These are phyloP conservation scores for Tortricodes alternella DNA, from an alignment of 2,888 invertebrate species.

Conservation along the genomic window DNA sequence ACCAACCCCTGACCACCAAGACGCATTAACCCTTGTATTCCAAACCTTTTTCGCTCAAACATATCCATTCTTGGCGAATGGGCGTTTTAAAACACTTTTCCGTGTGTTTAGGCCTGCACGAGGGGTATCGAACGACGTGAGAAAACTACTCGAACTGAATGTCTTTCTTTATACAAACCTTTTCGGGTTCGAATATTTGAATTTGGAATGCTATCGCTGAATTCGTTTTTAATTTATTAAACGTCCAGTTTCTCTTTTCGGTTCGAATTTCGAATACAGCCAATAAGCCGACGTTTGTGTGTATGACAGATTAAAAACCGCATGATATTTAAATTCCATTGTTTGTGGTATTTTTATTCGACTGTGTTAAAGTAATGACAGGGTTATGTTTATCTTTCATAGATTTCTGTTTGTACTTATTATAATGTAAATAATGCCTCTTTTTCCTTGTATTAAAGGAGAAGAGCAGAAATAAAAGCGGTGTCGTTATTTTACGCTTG, in stretches of 20 bases:
- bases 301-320: background rate
- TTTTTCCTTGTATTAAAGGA: too few relatives aligned
- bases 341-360: background rate
- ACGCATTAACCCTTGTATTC: slow-evolving; percentile 43
- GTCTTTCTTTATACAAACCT: slow-evolving; percentile 31
- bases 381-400: too few relatives aligned
- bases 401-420: too few relatives aligned
- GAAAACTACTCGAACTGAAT: slow-evolving; percentile 34
- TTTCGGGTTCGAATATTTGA: slow-evolving; percentile 19
- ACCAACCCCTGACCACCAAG: slow-evolving; percentile 32
- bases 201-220: slow-evolving; percentile 17
- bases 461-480: too few relatives aligned
- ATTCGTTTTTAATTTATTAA: slow-evolving; percentile 20
- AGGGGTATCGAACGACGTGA: slow-evolving; percentile 32
- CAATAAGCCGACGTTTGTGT: background rate
- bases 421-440: too few relatives aligned
- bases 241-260: background rate
- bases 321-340: background rate
- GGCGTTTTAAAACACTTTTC: slow-evolving; percentile 66
- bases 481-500: too few relatives aligned
- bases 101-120: slow-evolving; percentile 58
- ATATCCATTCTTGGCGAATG: slow-evolving; percentile 53
- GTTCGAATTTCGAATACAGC: background rate
- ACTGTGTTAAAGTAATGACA: too few relatives aligned
- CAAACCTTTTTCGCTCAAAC: slow-evolving; percentile 42